phyloP scores from a whole-genome alignment of 2,113 vertebrate genomes.

The Pimephales promelas region DNA sequence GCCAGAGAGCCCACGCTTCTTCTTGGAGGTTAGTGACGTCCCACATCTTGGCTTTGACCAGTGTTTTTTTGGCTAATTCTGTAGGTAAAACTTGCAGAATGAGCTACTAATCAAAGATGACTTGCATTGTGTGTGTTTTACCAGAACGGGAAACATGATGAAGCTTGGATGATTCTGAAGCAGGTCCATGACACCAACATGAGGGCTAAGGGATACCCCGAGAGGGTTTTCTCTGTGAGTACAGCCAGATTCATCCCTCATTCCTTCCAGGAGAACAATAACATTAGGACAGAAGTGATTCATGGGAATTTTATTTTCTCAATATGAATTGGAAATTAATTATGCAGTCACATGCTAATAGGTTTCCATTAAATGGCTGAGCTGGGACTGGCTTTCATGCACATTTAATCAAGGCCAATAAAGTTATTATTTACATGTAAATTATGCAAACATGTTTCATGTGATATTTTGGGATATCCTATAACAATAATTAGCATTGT shows the following conservation, averaged over 20 bases:
- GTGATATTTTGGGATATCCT: neutral
- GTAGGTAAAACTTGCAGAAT: neutral
- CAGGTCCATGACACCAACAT: conserved; percentile 99
- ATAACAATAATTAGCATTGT: neutral
- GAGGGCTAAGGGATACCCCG: conserved; percentile 94
- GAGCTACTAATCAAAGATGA: neutral
- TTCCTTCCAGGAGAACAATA: neutral
- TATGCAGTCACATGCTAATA: conserved; percentile 19
- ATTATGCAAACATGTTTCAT: conserved; percentile 17
- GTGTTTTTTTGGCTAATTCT: neutral
- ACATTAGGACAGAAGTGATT: neutral
- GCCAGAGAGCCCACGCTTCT: conserved; percentile 97
- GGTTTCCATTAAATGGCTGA: conserved; percentile 22
- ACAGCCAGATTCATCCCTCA: neutral
- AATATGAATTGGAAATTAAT: conserved; percentile 32
- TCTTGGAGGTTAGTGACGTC: conserved; percentile 84
- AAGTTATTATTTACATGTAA: conserved; percentile 13
- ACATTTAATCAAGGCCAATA: neutral
- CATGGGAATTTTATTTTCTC: conserved; percentile 9
- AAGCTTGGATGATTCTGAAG: conserved; percentile 99
- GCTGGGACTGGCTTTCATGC: neutral
- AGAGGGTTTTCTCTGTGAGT: conserved; percentile 94
- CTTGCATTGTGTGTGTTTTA: conserved; percentile 35
- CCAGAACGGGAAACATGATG: conserved; percentile 95
- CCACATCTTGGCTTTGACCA: neutral